A percentile compares a stretch with the other conserved stretches of the same genome.
Evolutionary conservation across 2,113 vertebrate genomes (phyloP).

Genomic region (Mormoops blainvillei): DNA sequence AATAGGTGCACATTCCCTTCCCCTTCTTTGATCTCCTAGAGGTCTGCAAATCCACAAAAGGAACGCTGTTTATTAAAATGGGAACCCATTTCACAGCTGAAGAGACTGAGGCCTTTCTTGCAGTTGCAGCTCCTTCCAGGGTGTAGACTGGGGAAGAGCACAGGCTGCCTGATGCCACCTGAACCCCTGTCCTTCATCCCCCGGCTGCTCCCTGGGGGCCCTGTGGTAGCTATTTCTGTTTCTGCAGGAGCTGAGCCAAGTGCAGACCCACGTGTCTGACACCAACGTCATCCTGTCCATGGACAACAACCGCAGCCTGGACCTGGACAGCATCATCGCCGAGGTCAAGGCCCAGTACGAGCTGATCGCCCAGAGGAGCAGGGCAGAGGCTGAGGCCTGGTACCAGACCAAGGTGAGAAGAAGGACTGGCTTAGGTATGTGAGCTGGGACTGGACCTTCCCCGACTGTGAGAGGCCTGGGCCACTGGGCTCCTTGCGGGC

Average conservation of each 20-base stretch:
- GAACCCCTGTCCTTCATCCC: background rate
- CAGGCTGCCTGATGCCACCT: background rate
- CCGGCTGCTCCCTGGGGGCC: background rate
- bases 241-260: constrained; percentile 88
- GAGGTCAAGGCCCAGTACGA: constrained; percentile 94
- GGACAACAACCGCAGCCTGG: constrained; percentile 92
- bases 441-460: background rate
- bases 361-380: constrained; percentile 86
- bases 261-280: constrained; percentile 88
- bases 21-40: background rate
- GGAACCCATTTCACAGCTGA: background rate
- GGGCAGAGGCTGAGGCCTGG: constrained; percentile 90
- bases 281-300: constrained; percentile 91
- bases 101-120: background rate
- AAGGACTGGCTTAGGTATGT: background rate
- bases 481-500: too few relatives aligned
- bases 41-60: background rate
- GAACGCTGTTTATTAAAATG: background rate
- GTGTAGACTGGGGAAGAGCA: background rate
- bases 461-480: background rate
- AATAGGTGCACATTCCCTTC: too few relatives aligned
- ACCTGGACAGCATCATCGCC: constrained; percentile 90
- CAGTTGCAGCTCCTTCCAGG: background rate
- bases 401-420: constrained; percentile 89
- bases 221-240: background rate